Percentiles rank a stretch among this genome's conserved stretches.
Conservation (phyloP, 2,797 vertebrate species). For the Lepilemur ruficaudatus region DNA sequence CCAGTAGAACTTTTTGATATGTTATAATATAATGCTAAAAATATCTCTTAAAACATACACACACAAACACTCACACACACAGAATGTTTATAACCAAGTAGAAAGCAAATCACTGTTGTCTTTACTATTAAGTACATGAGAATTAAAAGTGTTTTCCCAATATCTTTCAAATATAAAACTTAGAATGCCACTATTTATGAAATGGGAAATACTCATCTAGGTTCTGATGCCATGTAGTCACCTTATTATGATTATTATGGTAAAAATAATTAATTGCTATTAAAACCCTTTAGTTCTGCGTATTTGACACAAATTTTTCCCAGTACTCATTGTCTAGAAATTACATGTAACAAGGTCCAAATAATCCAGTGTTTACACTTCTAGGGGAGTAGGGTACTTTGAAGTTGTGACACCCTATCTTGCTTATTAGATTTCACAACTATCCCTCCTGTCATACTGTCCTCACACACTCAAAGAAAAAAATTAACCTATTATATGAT, state of each 20-base stretch:
- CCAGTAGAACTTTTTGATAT: constrained; percentile 16
- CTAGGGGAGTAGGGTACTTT: not conserved
- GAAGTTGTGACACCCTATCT: constrained; percentile 37
- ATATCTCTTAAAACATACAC: not conserved
- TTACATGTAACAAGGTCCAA: not conserved
- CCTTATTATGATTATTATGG: constrained; percentile 19
- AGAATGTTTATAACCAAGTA: constrained; percentile 13
- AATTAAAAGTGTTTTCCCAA: constrained; percentile 29
- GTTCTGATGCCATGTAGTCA: not conserved
- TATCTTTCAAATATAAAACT: constrained; percentile 34
- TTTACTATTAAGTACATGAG: not conserved
- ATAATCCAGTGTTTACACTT: constrained; percentile 38
- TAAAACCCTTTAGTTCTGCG: constrained; percentile 35
- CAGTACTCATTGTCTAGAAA: constrained; percentile 29
- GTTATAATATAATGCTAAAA: constrained; percentile 50
- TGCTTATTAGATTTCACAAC: constrained; percentile 57
- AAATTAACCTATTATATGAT: not conserved
- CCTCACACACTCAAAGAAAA: not conserved
- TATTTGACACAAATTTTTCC: constrained; percentile 17
- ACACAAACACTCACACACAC: not conserved
- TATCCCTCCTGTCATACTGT: not conserved
- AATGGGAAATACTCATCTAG: not conserved
- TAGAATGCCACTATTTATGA: constrained; percentile 22
- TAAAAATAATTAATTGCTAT: not conserved
- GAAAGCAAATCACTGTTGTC: constrained; percentile 15